Base-by-base conservation (phyloP, 2,113 vertebrate genomes). In the Grantiella picta region DNA sequence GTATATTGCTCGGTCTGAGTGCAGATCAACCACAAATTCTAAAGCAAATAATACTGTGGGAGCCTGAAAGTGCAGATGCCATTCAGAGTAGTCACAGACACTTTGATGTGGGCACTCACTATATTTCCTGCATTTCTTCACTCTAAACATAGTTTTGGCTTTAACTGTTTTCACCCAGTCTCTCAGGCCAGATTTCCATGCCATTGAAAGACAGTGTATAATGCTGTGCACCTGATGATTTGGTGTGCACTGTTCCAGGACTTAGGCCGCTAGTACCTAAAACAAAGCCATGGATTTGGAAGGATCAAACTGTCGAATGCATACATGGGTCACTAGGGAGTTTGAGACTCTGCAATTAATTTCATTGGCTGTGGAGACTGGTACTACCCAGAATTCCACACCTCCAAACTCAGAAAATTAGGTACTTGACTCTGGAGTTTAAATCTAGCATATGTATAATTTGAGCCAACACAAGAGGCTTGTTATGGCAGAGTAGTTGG, bases 31-130 rank as follows among this genome's bases (percentile, higher is more conserved):
- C 86, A 65, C 92, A 97, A 94, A 95, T 85, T 78, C 84, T 95
- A 87, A 94, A 95, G 93, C 65, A 97, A 95, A 94, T 94, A 95
- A 57, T 85, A 76, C 73, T 95, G 69, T 92, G 95, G 84, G 73
- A 96, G 73, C 28, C 81, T 91, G 81, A 68, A 96, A 96, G 84
- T 76, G 95, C 84, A 95, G 82, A 95, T 95, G 94, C 86, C 86
- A 22, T 91, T 92, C 86, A 87, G 93, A 79, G 29, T 49, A 95
- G 65, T 95, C 91, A 91, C n/a, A 82, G 77, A 92, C 49, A 82
- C 91, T 96, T 82, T 95, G 91, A 95, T 96, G 94, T 95, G 96
- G 93, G 66, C 65, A 61, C 84, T 94, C 0, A 8, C 53, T 89
- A 10, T 57, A 82, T 68, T 96, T 95, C 77, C 75, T 92, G 77